These are phyloP conservation scores for Columbina picui DNA, from an alignment of 2,113 vertebrate species.

Conservation along the genomic window DNA sequence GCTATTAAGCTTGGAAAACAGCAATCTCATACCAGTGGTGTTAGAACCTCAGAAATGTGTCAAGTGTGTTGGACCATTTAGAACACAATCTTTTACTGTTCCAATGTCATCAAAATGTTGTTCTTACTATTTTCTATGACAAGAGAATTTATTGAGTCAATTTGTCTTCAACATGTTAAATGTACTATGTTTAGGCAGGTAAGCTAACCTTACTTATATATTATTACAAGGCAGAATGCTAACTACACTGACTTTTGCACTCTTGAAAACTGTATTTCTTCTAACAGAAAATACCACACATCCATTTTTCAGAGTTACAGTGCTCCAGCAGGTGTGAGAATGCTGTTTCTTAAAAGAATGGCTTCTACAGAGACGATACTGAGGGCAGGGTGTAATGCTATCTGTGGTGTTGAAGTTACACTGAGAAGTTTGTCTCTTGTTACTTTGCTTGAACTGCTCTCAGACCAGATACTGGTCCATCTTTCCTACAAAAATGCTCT, in stretches of 20 bases:
- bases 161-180: slow-evolving; percentile 36
- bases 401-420: background rate
- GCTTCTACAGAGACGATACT: background rate
- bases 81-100: slow-evolving; percentile 16
- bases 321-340: background rate
- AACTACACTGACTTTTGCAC: background rate
- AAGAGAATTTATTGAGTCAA: slow-evolving; percentile 41
- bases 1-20: background rate
- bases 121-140: slow-evolving; percentile 34
- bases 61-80: slow-evolving; percentile 14
- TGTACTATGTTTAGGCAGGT: background rate
- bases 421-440: background rate
- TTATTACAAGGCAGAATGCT: background rate
- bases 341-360: background rate
- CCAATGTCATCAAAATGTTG: slow-evolving; percentile 24
- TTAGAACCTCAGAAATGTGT: slow-evolving; percentile 17
- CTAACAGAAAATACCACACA: background rate
- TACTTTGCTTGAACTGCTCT: background rate
- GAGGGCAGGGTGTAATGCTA: background rate
- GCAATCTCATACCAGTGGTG: background rate
- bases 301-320: background rate
- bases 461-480: background rate
- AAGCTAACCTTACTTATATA: slow-evolving; percentile 28
- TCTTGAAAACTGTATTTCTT: background rate
- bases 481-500: background rate